Evolutionary conservation across 2,113 vertebrate species (phyloP), one percentile per base, ranked within the genome.

Genomic region (Mesoclemmys tuberculata): DNA sequence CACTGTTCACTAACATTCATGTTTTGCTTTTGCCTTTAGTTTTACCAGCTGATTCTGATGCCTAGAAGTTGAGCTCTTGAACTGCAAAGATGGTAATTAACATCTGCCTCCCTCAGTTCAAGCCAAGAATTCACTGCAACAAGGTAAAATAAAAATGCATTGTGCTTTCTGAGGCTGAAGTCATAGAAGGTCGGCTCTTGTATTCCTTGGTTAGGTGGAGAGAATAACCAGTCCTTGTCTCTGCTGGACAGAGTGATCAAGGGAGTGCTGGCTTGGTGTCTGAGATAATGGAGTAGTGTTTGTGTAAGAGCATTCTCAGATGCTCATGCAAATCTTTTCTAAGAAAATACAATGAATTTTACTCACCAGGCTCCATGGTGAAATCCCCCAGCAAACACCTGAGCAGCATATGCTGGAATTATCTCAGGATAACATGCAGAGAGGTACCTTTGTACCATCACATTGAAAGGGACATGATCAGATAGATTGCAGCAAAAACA

Each of bases 51-150:
- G 71, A 94, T 95, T 97, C 97, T 90, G 97, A 98, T 98, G 96
- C 94, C 96, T 84, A 82, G 95, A 89, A 97, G 95, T 55, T 97
- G 97, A 95, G 68, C 89, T 93, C 75, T 93, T 80, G 96, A 83
- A 2, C 97, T 92, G 92, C 95, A 97, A 98, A 97, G 95, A 99
- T 99, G 99, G 99, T 99, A 58, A 98, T 99, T 94, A 99, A 99
- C 96, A 97, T 99, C 95, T 99, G 99, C 96, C 98, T 99, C 54
- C 99, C 99, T 4, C 98, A 99, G 81, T 99, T 99, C 97, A 97
- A 97, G 92, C 99, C 99, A 71, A 98, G 98, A 83, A 98, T 99
- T 96, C 98, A 98, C 91, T 99, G 99, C 98, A 99, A 99, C 98
- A 99, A 99, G 99, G 99, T 99, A 98, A 93, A 95, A 44, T 27